Percentiles rank a stretch among this genome's conserved stretches.
Conservation (phyloP, 1,140 invertebrate genomes). For the Drosophila asahinai region DNA sequence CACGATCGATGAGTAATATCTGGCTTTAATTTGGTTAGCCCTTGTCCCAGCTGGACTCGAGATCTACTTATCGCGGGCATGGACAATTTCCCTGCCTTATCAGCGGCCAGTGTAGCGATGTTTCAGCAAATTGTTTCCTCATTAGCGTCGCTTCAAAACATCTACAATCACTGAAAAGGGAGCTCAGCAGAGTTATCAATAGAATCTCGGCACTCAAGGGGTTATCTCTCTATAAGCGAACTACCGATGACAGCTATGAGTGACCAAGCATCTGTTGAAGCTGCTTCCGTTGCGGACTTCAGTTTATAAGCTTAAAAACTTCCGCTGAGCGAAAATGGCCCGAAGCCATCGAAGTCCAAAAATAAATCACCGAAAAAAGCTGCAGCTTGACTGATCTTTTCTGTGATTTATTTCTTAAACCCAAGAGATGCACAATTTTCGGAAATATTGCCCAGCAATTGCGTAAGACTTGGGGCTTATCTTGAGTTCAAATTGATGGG, state of each 20-base stretch:
- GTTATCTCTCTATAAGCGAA: constrained; percentile 20
- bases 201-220: constrained; percentile 25
- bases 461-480: constrained; percentile 30
- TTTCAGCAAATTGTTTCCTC: constrained; percentile 69
- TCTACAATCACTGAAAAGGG: constrained; percentile 16
- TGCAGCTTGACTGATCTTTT: constrained; percentile 2
- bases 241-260: constrained; percentile 3
- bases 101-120: constrained; percentile 25
- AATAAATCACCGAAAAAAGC: not conserved
- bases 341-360: constrained; percentile 1
- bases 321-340: constrained; percentile 22
- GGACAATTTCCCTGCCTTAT: constrained; percentile 36
- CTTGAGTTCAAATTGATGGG: constrained; percentile 11
- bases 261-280: constrained; percentile 8
- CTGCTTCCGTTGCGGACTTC: constrained; percentile 34
- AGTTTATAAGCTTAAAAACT: constrained; percentile 8
- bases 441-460: constrained; percentile 19
- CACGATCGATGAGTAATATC: constrained; percentile 42
- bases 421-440: constrained; percentile 6
- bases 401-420: not conserved
- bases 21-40: not conserved
- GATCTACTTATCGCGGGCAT: constrained; percentile 10
- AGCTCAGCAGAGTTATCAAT: constrained; percentile 19
- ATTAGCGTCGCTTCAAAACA: constrained; percentile 47
- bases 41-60: not conserved